Evolutionary conservation across 2,797 vertebrate species (phyloP), one percentile per base, ranked within the genome.

Genomic region (Nasua narica): DNA sequence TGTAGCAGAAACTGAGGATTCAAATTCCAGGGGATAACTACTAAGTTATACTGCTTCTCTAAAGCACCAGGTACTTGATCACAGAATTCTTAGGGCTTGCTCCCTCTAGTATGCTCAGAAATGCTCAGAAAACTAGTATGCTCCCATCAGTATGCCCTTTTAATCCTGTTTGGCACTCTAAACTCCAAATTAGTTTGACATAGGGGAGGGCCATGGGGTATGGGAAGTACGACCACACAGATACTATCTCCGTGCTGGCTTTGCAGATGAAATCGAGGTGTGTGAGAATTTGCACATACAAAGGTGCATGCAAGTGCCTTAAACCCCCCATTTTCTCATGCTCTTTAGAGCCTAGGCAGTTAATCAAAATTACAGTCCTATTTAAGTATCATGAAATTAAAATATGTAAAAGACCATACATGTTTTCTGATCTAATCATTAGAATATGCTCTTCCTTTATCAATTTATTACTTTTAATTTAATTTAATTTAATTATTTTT

Each of bases 321-420:
- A 79, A 90, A 84, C 27, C 43, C 69, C 46, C 23, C 40, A 84
- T 85, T 82, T 88, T 83, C 56, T 90, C 40, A 35, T 87, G 27
- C 7, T 35, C 14, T 90, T 87, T 91, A 74, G 65, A 56, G 87
- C n/a, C 29, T 67, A 83, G 43, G 35, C n/a, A 94, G 76, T 43
- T 92, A 84, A 93, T 23, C 35, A 19, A 79, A 96, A 92, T 90
- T 96, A 91, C 5, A 83, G 58, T 77, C 89, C 52, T 46, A 87
- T 56, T 67, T 74, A 94, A 54, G 27, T 69, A 46, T 43, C 46
- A 91, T 81, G 48, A 95, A 90, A 87, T n/a, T 83, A 69, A 93
- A 83, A 35, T 58, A 29, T 48, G 6, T 52, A 78, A 92, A 97
- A 95, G 40, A 58, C 32, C 27, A 70, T 54, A 70, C 1, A 32